Conservation (phyloP, 2,888 invertebrate genomes). For the Gnatocerus cornutus region DNA sequence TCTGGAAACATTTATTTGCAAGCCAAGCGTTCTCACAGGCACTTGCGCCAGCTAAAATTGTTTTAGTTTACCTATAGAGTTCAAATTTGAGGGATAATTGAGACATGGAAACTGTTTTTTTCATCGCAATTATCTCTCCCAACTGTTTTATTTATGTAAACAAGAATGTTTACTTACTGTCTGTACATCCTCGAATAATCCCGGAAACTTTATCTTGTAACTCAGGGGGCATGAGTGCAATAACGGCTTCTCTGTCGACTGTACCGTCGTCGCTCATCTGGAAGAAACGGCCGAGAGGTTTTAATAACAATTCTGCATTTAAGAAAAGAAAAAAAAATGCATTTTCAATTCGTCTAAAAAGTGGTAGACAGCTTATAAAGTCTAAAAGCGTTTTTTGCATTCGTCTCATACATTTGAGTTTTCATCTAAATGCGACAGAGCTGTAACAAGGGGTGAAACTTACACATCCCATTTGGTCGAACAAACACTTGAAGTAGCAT, state of each 20-base stretch:
- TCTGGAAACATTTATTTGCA: constrained; percentile 58
- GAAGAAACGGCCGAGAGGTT: no score
- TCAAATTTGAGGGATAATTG: no score
- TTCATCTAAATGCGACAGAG: no score
- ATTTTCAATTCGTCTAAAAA: no score
- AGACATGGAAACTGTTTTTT: no score
- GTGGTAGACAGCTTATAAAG: no score
- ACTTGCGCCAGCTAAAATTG: constrained; percentile 56
- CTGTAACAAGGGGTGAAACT: constrained; percentile 52
- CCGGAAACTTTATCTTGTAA: constrained; percentile 55
- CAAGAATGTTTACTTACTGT: constrained; percentile 52
- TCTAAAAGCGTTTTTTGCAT: no score
- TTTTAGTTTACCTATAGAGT: no score
- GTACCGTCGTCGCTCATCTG: constrained; percentile 66
- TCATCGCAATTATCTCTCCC: no score
- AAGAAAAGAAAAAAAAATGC: no score
- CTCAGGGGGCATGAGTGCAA: constrained; percentile 64
- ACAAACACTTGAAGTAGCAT: constrained; percentile 67
- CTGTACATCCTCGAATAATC: constrained; percentile 58
- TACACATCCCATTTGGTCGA: constrained; percentile 64
- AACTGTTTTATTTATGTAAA: not conserved
- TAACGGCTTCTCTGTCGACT: constrained; percentile 64
- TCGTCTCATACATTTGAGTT: no score
- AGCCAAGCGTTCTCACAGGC: constrained; percentile 59
- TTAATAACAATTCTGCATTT: no score